These are phyloP conservation scores for Callipepla squamata DNA, from an alignment of 2,113 vertebrate genomes.

Conservation along the genomic window DNA sequence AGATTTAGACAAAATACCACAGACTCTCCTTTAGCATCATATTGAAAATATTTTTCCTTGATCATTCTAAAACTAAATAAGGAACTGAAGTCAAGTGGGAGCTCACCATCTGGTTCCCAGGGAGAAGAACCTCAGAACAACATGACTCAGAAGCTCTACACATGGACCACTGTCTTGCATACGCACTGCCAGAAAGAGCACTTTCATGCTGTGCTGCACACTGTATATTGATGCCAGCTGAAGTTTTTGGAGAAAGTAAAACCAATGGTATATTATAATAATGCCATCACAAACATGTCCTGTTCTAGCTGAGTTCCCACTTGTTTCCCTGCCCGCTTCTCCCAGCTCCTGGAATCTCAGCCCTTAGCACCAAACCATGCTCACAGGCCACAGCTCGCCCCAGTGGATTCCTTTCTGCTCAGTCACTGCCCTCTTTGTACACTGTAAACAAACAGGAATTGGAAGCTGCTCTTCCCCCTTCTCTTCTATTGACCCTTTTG, in stretches of 20 bases:
- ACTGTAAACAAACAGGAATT: neutral
- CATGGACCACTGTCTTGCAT: neutral
- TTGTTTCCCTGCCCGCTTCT: neutral
- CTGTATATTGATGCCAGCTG: fast-evolving
- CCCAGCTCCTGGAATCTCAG: neutral
- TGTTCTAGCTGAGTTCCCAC: neutral
- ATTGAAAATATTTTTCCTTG: neutral
- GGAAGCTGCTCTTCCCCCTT: neutral
- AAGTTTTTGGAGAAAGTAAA: neutral
- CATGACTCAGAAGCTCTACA: neutral
- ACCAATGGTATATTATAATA: neutral
- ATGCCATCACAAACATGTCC: neutral
- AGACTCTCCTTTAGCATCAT: neutral
- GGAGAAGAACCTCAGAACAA: neutral
- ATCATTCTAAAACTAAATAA: neutral
- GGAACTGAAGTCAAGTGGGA: neutral
- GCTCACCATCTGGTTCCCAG: neutral
- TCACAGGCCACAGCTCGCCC: neutral
- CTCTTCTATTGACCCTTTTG: neutral
- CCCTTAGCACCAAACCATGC: neutral
- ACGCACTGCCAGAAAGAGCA: fast-evolving
- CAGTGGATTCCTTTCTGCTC: neutral
- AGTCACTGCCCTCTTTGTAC: neutral
- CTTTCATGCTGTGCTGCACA: neutral
- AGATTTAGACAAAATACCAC: neutral